Evolutionary conservation across 2,888 invertebrate genomes (phyloP).

Genomic region (Nipponacmea schrenckii): DNA sequence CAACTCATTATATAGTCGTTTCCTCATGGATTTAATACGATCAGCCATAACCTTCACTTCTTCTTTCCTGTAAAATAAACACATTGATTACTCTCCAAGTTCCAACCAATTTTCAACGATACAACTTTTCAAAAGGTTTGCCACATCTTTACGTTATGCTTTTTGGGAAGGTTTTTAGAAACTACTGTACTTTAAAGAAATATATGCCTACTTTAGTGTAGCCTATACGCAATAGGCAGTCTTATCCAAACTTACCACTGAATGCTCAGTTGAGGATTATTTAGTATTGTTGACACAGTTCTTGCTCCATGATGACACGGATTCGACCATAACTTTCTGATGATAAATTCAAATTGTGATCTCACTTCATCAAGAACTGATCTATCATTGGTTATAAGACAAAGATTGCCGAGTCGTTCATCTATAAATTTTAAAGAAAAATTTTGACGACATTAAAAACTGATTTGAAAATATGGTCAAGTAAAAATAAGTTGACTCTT

Average conservation of each 20-base stretch:
- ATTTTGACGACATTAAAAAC: no score
- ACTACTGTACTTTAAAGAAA: no score
- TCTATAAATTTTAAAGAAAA: slow-evolving; percentile 71
- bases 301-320: slow-evolving; percentile 96
- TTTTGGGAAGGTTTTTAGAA: no score
- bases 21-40: slow-evolving; percentile 89
- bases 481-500: no score
- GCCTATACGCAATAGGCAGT: no score
- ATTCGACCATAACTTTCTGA: slow-evolving; percentile 94
- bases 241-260: slow-evolving; percentile 76
- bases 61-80: slow-evolving; percentile 76
- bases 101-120: no score
- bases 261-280: slow-evolving; percentile 77
- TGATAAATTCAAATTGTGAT: slow-evolving; percentile 83
- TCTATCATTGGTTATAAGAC: slow-evolving; percentile 79
- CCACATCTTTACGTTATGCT: no score
- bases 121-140: no score
- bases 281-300: slow-evolving; percentile 86
- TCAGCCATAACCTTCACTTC: slow-evolving; percentile 88
- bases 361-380: slow-evolving; percentile 76
- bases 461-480: no score
- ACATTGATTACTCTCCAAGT: neutral
- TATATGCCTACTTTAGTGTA: no score
- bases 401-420: slow-evolving; percentile 93
- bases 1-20: slow-evolving; percentile 67